Evolutionary conservation across 64 coral and sea anemone genomes (phyloP), one percentile per base, ranked within the genome.

Genomic region (Actinia tenebrosa): DNA sequence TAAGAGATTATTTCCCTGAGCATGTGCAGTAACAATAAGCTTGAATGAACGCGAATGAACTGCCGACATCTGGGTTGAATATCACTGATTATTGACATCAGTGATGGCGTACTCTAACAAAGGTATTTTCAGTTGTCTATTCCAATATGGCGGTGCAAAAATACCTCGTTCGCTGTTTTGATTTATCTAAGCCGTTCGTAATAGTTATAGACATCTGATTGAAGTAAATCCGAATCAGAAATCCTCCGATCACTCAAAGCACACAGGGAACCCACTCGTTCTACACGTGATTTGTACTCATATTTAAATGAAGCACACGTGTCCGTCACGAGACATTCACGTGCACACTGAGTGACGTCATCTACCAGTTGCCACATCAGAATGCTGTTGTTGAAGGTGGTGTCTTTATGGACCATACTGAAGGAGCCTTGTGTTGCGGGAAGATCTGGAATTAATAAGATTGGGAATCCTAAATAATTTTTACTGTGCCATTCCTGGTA

Each of bases 261-360:
- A 45, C 90, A 92, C 54, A 72, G n/a, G 59, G 26, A 82, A 26
- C 90, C 90, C 17, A 86, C 77, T 60, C 15, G 23, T 17, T 13
- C 58, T 17, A 16, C 53, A n/a, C 20, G 52, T 86, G 90, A 18
- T 60, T 82, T 72, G 79, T 87, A 87, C 26, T 87, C 90, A 58
- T 83, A 92, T 42, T 87, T 92, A 58, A 92, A 81, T 18, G 90
- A 92, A 3, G 58, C 26, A 56, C 90, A 92, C 60, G 80, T 87
- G 15, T 82, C 52, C 23, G 69, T 83, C 60, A 87, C 45, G 10
- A 92, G 85, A 20, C 90, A 92, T 87, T 92, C 90, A 83, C 90
- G 85, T 18, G 90, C 90, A 87, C 90, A 92, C n/a, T 55, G 30
- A 1, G 44, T 69, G 22, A 83, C 61, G 79, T 92, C 90, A 92